A percentile compares a stretch with the other conserved stretches of the same genome.
Conservation (phyloP, 1,140 invertebrate species). For the Drosophila arizonae region DNA sequence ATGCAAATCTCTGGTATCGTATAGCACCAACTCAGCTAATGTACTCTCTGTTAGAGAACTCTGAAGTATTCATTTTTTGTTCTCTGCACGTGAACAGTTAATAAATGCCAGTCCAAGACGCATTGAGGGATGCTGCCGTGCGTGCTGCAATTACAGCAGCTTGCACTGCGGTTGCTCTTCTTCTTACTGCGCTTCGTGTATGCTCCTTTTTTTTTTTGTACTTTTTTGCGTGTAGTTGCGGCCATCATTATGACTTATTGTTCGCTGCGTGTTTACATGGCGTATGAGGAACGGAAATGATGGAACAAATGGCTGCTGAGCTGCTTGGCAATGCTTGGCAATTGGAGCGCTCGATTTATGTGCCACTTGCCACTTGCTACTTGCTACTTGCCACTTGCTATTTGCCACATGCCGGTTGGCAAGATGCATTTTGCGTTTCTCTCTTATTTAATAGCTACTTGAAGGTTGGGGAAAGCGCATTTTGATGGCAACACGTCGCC, state of each 20-base stretch:
- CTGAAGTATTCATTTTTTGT: slow-evolving; percentile 55
- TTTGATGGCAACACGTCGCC: slow-evolving; percentile 69
- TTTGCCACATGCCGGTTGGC: neutral
- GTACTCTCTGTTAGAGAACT: slow-evolving; percentile 15
- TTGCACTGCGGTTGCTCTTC: slow-evolving; percentile 21
- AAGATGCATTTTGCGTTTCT: slow-evolving; percentile 17
- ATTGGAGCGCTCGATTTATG: slow-evolving; percentile 50
- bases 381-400: slow-evolving; percentile 24
- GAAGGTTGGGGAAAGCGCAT: slow-evolving; percentile 48
- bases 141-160: slow-evolving; percentile 66
- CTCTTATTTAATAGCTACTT: slow-evolving; percentile 50
- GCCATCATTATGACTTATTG: slow-evolving; percentile 74
- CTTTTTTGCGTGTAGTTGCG: slow-evolving; percentile 9
- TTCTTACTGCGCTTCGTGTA: neutral
- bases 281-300: slow-evolving; percentile 68
- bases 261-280: slow-evolving; percentile 61
- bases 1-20: neutral
- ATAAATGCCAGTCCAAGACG: slow-evolving; percentile 72
- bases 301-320: slow-evolving; percentile 25
- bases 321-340: slow-evolving; percentile 13
- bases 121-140: slow-evolving; percentile 62
- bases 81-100: slow-evolving; percentile 74
- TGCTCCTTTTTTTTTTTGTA: neutral
- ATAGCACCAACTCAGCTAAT: neutral
- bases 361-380: slow-evolving; percentile 45